phyloP scores from a whole-genome alignment of 2,888 invertebrate genomes.

The Synergus japonicus region DNA sequence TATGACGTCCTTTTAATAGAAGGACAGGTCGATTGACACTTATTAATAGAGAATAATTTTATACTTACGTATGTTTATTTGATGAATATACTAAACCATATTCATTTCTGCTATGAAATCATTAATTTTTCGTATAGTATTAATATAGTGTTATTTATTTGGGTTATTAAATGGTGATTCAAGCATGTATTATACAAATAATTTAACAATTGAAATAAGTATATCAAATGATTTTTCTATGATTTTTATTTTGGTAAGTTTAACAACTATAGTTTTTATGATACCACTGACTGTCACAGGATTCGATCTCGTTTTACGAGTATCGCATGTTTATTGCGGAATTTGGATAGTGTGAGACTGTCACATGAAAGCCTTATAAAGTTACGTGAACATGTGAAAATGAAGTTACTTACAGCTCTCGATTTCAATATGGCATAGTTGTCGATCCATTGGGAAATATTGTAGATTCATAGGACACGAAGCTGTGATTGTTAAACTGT shows the following conservation, averaged over 20 bases:
- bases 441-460: constrained; percentile 97
- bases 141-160: no score
- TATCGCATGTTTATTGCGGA: constrained; percentile 26
- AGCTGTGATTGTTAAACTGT: constrained; percentile 94
- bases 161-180: no score
- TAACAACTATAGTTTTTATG: neutral
- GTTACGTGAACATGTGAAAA: constrained; percentile 22
- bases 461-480: constrained; percentile 98
- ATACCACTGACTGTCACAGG: neutral
- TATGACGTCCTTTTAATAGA: neutral
- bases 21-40: neutral
- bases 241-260: neutral
- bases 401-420: constrained; percentile 95
- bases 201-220: neutral
- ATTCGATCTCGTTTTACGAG: constrained; percentile 28
- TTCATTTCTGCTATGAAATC: neutral
- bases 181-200: neutral
- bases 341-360: constrained; percentile 23
- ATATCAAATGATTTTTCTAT: neutral
- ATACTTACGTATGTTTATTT: neutral
- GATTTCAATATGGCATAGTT: constrained; percentile 95
- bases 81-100: neutral
- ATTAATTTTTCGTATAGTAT: neutral
- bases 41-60: neutral
- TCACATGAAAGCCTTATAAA: constrained; percentile 30